phyloP scores from a whole-genome alignment of 2,797 vertebrate genomes.

The Pipistrellus pipistrellus region DNA sequence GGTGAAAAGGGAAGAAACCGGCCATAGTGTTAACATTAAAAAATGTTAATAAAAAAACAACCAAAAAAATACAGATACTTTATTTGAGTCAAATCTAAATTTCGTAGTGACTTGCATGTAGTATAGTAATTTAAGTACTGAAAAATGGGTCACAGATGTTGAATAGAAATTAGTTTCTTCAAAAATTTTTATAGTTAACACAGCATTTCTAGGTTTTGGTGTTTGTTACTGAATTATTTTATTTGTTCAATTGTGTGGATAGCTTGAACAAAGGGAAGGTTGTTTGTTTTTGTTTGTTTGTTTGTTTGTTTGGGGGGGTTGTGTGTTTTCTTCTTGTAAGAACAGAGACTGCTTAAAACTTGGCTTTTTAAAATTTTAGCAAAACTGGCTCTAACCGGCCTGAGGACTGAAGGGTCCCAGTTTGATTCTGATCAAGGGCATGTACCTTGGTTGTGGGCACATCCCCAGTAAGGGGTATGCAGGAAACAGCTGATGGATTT shows the following conservation, averaged over 20 bases:
- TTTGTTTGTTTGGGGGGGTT: too few relatives aligned
- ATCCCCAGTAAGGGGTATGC: too few relatives aligned
- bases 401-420: too few relatives aligned
- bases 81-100: slow-evolving; percentile 61
- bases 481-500: too few relatives aligned
- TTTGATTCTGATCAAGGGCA: too few relatives aligned
- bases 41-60: neutral
- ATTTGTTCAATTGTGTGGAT: neutral
- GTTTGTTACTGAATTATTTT: slow-evolving; percentile 12
- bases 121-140: slow-evolving; percentile 36
- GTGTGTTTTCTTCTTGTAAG: neutral
- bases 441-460: too few relatives aligned
- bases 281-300: neutral
- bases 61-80: neutral
- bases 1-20: neutral
- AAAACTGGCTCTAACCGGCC: neutral
- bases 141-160: slow-evolving; percentile 47
- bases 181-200: slow-evolving; percentile 39
- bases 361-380: neutral
- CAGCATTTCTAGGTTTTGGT: neutral
- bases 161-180: slow-evolving; percentile 8
- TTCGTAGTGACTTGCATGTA: slow-evolving; percentile 37
- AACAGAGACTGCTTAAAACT: neutral
- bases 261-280: neutral
- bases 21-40: neutral